Evolutionary conservation across 2,797 vertebrate genomes (phyloP).

Genomic region (Phrynocephalus vlangalii): DNA sequence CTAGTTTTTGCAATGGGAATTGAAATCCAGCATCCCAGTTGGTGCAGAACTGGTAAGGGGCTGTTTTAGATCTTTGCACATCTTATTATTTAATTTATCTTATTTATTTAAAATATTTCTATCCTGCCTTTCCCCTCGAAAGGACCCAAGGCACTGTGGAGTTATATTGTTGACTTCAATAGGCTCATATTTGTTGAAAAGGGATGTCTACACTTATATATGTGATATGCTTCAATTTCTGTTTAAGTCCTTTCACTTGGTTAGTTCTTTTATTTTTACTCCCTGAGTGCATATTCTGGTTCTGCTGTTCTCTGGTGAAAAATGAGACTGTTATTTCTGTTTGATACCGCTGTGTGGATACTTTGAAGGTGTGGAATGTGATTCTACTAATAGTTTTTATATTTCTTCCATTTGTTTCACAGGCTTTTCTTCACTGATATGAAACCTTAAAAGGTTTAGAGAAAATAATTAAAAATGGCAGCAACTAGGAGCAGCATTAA

Average conservation of each 20-base stretch:
- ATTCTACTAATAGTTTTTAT: slow-evolving; percentile 19
- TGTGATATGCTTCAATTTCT: not conserved
- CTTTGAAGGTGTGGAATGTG: not conserved
- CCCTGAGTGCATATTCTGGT: not conserved
- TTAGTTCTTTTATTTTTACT: not conserved
- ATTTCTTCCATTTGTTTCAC: slow-evolving; percentile 15
- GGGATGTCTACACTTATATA: not conserved
- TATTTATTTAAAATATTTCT: no score
- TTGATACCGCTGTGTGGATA: not conserved
- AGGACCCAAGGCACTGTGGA: no score
- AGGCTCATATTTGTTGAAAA: not conserved
- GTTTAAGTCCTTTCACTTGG: not conserved
- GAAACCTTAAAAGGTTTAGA: slow-evolving; percentile 69
- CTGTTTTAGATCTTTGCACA: not conserved
- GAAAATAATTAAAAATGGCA: slow-evolving; percentile 84
- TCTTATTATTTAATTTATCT: not conserved
- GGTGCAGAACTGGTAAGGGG: not conserved
- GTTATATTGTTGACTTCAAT: not conserved
- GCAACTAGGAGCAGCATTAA: slow-evolving; percentile 94
- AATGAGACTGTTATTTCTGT: not conserved
- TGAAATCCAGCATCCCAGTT: not conserved
- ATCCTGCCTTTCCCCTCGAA: no score
- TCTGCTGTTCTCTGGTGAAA: not conserved
- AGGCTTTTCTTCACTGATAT: slow-evolving; percentile 69
- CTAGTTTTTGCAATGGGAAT: not conserved